Evolutionary conservation across 2,888 invertebrate species (phyloP), one percentile per base, ranked within the genome.

Genomic region (Bugulina stolonifera): DNA sequence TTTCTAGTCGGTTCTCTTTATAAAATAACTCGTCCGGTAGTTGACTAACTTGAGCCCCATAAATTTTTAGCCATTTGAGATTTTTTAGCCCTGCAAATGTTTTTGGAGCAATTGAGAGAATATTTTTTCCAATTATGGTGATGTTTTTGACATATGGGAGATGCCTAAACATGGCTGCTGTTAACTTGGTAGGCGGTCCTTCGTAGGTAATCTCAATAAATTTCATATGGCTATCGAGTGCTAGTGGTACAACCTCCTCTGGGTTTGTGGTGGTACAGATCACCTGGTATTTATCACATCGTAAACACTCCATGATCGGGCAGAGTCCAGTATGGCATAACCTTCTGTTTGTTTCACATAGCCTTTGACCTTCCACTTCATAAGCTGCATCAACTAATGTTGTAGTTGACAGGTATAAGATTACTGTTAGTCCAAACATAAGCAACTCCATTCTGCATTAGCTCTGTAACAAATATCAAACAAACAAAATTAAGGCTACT

Each of bases 21-120:
- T 57, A 23, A 57, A 57, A 57, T 14, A 57, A 25, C 25, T 57
- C n/a, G 25, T 57, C 57, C 25, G 57, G 57, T n/a, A 57, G 25
- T n/a, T 22, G 25, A 57, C 57, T 57, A 14, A 57, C 5, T 25
- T 57, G 18, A 57, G n/a, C 25, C 18, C 57, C 57, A 25, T 22
- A n/a, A 5, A 57, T 57, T 5, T 5, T 57, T 5, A 57, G 23
- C 57, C 25, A 25, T 57, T 57, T 14, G 5, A 57, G 5, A 57
- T 57, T n/a, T 5, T 14, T 22, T 25, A 23, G 57, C 5, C 25
- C 25, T 14, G 25, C 14, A 57, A 57, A 57, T 18, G 57, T 57
- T 5, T 14, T n/a, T 5, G 57, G 57, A 18, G n/a, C 57, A n/a
- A 57, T n/a, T 18, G 57, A 57, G 5, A 5, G 5, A 57, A 57